Evolutionary conservation across 2,113 vertebrate species (phyloP).

Genomic region (Lophotis ruficrista): DNA sequence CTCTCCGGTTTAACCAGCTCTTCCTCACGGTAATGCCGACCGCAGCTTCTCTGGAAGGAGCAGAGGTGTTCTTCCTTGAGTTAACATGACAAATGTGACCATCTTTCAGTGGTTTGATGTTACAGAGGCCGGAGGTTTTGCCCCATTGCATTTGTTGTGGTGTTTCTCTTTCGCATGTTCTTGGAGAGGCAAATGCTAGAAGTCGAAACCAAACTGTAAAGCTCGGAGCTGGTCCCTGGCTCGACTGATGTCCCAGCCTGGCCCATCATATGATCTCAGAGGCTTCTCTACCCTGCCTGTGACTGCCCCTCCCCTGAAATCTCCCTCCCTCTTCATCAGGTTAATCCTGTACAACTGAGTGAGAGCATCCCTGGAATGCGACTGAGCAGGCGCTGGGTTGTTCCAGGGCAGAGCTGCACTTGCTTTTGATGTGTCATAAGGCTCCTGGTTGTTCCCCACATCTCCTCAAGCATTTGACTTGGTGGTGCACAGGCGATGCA

Average conservation of each 20-base stretch:
- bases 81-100: rapidly evolving
- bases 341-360: not conserved
- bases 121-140: not conserved
- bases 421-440: not conserved
- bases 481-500: not conserved
- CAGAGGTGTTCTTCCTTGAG: not conserved
- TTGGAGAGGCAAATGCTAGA: not conserved
- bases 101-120: not conserved
- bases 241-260: no score
- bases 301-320: not conserved
- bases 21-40: not conserved
- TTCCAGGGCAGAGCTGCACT: rapidly evolving
- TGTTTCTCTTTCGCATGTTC: not conserved
- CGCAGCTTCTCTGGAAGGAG: not conserved
- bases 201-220: not conserved
- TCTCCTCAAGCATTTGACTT: not conserved
- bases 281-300: not conserved
- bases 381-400: not conserved
- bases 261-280: not conserved
- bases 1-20: not conserved
- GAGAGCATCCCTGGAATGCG: not conserved
- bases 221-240: not conserved
- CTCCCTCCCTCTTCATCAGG: not conserved
- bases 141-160: not conserved
- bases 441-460: rapidly evolving